These are phyloP conservation scores for Periplaneta americana DNA, from an alignment of 1,140 invertebrate species.

Conservation along the genomic window DNA sequence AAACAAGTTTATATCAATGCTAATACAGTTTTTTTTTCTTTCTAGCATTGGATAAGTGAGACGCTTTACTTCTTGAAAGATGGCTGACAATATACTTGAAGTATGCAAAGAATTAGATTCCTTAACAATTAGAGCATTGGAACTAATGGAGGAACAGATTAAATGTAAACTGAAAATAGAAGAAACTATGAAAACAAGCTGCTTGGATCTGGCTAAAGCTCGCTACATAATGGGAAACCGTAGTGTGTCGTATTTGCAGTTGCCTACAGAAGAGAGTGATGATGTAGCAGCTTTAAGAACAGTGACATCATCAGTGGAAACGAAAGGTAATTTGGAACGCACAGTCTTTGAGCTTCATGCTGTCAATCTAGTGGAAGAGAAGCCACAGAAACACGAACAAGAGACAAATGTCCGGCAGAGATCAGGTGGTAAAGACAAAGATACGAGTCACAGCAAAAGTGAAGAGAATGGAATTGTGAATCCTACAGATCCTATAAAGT, in stretches of 20 bases:
- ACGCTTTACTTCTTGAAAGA: no score
- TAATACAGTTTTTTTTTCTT: no score
- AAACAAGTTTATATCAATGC: no score
- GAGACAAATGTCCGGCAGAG: neutral
- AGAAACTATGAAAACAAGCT: conserved; percentile 51
- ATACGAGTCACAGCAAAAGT: conserved; percentile 9
- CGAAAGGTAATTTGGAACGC: neutral
- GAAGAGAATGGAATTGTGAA: conserved; percentile 21
- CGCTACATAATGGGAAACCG: conserved; percentile 66
- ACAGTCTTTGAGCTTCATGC: neutral
- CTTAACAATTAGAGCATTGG: conserved; percentile 51
- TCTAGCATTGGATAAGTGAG: no score
- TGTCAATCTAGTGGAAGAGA: neutral
- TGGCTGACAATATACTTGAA: neutral
- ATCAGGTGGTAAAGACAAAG: neutral
- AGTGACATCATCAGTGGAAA: neutral
- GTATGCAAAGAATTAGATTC: conserved; percentile 45
- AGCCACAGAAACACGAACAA: neutral
- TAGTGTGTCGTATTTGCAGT: conserved; percentile 53
- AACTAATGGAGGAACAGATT: conserved; percentile 63
- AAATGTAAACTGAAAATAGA: conserved; percentile 55
- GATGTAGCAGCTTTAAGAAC: conserved; percentile 47
- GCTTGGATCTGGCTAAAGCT: conserved; percentile 59
- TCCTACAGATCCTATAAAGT: conserved; percentile 55
- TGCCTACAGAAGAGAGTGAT: conserved; percentile 54